A percentile compares a stretch with the other conserved stretches of the same genome.
Evolutionary conservation across 1,140 invertebrate species (phyloP).

Genomic region (Caenorhabditis brenneri): DNA sequence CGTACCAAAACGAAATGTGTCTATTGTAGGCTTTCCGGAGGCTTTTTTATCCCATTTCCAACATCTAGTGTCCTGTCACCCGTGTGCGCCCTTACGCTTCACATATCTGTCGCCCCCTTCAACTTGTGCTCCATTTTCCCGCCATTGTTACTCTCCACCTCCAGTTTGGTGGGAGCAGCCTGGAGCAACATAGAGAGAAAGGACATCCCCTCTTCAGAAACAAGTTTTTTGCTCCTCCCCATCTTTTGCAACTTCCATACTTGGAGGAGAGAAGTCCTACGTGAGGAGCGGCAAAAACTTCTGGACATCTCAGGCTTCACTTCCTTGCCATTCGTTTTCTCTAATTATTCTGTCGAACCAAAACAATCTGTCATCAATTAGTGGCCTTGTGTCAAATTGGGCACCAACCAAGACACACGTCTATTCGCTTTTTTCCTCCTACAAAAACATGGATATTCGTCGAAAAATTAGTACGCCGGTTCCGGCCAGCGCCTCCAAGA

Average conservation of each 20-base stretch:
- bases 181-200: neutral
- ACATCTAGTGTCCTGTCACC: neutral
- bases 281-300: neutral
- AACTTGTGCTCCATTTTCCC: neutral
- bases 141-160: constrained; percentile 12
- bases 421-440: neutral
- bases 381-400: neutral
- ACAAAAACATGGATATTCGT: constrained; percentile 36
- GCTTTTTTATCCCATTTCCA: neutral
- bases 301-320: neutral
- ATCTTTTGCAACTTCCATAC: neutral
- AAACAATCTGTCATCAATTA: constrained; percentile 38
- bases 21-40: neutral
- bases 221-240: neutral
- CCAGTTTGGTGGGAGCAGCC: neutral
- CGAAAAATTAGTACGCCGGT: constrained; percentile 35
- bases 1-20: constrained; percentile 1
- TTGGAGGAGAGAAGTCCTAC: neutral
- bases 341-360: constrained; percentile 3
- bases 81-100: neutral
- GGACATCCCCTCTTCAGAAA: constrained; percentile 33
- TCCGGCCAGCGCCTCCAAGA: neutral
- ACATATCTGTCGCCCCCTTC: constrained; percentile 26
- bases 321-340: neutral
- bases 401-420: neutral